Percentiles rank a stretch among this genome's conserved stretches.
Conservation (phyloP, 1,140 invertebrate species). For the Xylocopa sonorina region DNA sequence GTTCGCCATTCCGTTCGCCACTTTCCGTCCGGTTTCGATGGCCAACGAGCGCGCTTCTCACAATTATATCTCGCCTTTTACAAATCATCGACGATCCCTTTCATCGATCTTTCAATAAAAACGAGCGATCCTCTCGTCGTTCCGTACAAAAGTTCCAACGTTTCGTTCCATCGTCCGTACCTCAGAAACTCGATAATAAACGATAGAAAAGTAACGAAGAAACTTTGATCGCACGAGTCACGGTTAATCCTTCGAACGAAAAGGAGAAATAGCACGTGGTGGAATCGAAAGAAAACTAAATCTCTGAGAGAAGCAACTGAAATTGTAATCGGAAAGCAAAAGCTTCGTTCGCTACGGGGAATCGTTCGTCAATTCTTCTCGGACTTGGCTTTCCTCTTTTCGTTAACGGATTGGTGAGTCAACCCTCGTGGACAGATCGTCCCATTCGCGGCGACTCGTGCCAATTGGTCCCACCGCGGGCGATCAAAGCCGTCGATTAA, state of each 20-base stretch:
- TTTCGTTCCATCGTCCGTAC: background rate
- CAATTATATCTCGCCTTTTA: background rate
- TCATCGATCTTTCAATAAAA: background rate
- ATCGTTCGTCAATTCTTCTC: background rate
- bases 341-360: background rate
- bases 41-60: slow-evolving; percentile 30
- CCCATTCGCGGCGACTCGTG: background rate
- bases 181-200: too few relatives aligned
- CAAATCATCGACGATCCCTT: background rate
- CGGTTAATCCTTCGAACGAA: too few relatives aligned
- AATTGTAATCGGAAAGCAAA: background rate
- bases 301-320: background rate
- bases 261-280: too few relatives aligned
- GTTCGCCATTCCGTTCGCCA: slow-evolving; percentile 36
- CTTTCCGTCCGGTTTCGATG: slow-evolving; percentile 41
- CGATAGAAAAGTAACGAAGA: too few relatives aligned
- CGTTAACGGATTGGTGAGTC: too few relatives aligned
- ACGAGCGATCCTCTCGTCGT: background rate
- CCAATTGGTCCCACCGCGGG: background rate
- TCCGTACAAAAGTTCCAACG: background rate
- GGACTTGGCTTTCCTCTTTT: too few relatives aligned
- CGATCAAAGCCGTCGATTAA: background rate
- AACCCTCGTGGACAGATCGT: background rate
- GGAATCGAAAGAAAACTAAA: background rate
- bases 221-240: too few relatives aligned